A percentile compares a stretch with the other conserved stretches of the same genome.
Evolutionary conservation across 1,140 invertebrate genomes (phyloP).

Genomic region (Drosophila ficusphila): DNA sequence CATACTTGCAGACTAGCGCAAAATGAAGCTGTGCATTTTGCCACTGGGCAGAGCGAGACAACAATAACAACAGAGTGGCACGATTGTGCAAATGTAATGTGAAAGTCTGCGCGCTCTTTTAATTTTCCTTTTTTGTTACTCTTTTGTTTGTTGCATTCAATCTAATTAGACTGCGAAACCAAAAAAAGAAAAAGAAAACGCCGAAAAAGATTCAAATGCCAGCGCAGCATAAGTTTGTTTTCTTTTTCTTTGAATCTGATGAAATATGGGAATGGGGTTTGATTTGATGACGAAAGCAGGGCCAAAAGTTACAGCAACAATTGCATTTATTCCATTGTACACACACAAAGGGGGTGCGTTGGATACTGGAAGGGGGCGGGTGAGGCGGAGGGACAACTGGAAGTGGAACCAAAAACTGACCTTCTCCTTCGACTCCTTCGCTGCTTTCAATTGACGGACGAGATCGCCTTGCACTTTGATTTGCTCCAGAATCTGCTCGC

Average conservation of each 20-base stretch:
- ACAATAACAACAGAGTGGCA: constrained; percentile 39
- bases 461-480: constrained; percentile 93
- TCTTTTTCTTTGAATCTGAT: constrained; percentile 13
- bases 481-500: constrained; percentile 87
- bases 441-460: constrained; percentile 91
- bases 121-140: background rate
- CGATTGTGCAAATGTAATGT: constrained; percentile 14
- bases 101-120: constrained; percentile 45
- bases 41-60: constrained; percentile 21
- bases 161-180: constrained; percentile 37
- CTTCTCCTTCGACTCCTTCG: constrained; percentile 90
- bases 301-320: constrained; percentile 29
- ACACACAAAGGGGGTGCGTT: constrained; percentile 30
- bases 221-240: constrained; percentile 15
- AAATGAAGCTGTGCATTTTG: constrained; percentile 6
- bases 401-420: constrained; percentile 84
- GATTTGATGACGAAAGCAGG: constrained; percentile 14
- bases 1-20: constrained; percentile 3
- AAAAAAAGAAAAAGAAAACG: constrained; percentile 6
- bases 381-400: background rate
- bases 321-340: constrained; percentile 41
- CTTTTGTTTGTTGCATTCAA: constrained; percentile 22
- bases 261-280: constrained; percentile 6
- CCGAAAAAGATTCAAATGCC: constrained; percentile 10
- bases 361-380: background rate